These are phyloP conservation scores for Temnopleurus reevesii DNA, from an alignment of 53 echinoderm and acorn worm species.

Conservation along the genomic window DNA sequence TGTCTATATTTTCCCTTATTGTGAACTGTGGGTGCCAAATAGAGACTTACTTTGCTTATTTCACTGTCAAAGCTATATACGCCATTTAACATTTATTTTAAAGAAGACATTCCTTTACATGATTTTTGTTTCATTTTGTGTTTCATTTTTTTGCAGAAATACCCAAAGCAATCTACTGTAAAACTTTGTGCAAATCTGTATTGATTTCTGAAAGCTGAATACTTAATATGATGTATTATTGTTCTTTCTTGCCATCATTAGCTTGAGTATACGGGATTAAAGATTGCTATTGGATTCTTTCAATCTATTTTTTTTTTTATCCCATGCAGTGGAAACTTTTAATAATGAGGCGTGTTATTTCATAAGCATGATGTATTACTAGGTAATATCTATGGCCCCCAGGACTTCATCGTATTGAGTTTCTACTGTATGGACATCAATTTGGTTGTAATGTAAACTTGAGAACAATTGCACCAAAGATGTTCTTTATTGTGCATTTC, in stretches of 20 bases:
- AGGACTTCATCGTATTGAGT: no score
- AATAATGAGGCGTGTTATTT: no score
- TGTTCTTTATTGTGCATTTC: no score
- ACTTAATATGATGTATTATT: background rate
- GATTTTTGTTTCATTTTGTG: background rate
- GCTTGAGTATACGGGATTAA: background rate
- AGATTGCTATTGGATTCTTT: no score
- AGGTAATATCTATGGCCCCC: no score
- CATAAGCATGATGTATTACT: no score
- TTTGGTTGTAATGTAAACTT: no score
- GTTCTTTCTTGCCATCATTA: constrained; percentile 23
- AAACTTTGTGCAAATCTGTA: constrained; percentile 34
- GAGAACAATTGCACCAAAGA: no score
- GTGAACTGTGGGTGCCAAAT: background rate
- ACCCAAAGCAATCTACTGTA: background rate
- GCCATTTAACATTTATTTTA: background rate
- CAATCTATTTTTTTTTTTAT: no score
- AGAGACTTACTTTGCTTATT: background rate
- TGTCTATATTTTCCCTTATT: background rate
- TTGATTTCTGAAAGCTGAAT: constrained; percentile 16
- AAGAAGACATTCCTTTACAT: no score
- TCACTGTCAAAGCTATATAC: background rate
- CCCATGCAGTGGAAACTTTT: no score
- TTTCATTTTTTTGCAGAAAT: background rate
- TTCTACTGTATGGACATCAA: no score